These are phyloP conservation scores for Diphyllodes magnificus DNA, from an alignment of 2,113 vertebrate genomes.

Conservation along the genomic window DNA sequence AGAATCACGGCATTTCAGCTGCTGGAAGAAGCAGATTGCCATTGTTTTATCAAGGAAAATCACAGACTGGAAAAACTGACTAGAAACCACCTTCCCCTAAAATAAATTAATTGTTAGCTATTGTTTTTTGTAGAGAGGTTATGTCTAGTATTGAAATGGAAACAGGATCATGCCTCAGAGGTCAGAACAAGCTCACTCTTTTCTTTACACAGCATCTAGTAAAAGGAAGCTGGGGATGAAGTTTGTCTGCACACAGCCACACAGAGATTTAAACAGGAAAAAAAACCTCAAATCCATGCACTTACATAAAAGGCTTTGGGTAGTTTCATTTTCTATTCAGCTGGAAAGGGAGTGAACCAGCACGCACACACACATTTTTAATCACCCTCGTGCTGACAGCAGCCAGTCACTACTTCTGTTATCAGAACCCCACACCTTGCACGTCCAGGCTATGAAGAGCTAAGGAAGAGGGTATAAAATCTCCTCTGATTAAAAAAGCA, in stretches of 20 bases:
- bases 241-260: background rate
- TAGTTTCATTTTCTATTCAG: conserved; percentile 30
- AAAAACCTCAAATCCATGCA: background rate
- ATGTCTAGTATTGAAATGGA: background rate
- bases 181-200: background rate
- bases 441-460: background rate
- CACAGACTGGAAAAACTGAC: background rate
- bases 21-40: background rate
- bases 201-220: background rate
- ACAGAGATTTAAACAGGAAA: background rate
- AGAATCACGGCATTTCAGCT: background rate
- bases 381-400: conserved; percentile 9
- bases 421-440: background rate
- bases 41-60: background rate
- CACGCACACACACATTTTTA: background rate
- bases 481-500: background rate
- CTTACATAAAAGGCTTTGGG: conserved; percentile 29
- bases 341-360: background rate
- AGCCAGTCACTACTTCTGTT: conserved; percentile 1
- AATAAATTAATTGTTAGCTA: background rate
- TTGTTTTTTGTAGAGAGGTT: background rate
- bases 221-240: background rate
- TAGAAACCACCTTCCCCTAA: background rate
- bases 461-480: background rate
- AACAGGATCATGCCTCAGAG: background rate